phyloP scores from a whole-genome alignment of 23 tunicate genomes.

The Halocynthia aurantium region DNA sequence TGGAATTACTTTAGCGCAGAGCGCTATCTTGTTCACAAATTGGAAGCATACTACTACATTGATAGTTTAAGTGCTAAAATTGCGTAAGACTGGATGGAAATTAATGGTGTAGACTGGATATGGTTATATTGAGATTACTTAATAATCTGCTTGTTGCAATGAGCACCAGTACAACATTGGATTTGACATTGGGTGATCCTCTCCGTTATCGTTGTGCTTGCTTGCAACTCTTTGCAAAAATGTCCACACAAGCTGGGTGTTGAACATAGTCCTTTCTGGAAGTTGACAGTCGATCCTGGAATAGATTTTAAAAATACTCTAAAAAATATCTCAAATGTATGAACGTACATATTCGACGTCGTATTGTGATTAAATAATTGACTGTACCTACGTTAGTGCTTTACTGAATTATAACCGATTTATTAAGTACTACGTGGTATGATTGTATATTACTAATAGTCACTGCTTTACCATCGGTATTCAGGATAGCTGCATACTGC shows the following conservation, averaged over 20 bases:
- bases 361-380: too few species aligned
- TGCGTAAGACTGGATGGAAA: too few species aligned
- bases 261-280: constrained; percentile 58
- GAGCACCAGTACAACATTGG: constrained; percentile 48
- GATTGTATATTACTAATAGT: background rate
- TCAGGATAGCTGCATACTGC: constrained; percentile 3
- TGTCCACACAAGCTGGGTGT: constrained; percentile 25
- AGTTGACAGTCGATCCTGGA: constrained; percentile 29
- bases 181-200: constrained; percentile 48
- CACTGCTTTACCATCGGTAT: constrained; percentile 1
- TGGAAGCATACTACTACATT: too few species aligned
- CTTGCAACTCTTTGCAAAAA: constrained; percentile 37
- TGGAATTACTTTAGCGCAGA: too few species aligned
- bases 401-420: background rate
- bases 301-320: background rate
- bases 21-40: too few species aligned
- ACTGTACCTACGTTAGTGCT: too few species aligned
- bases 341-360: too few species aligned
- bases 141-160: constrained; percentile 39
- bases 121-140: too few species aligned
- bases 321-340: background rate
- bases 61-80: too few species aligned
- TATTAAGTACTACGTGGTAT: background rate
- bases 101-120: too few species aligned
- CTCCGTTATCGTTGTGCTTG: constrained; percentile 7